Evolutionary conservation across 2,797 vertebrate genomes (phyloP), one percentile per base, ranked within the genome.

Genomic region (Cheirogaleus major): DNA sequence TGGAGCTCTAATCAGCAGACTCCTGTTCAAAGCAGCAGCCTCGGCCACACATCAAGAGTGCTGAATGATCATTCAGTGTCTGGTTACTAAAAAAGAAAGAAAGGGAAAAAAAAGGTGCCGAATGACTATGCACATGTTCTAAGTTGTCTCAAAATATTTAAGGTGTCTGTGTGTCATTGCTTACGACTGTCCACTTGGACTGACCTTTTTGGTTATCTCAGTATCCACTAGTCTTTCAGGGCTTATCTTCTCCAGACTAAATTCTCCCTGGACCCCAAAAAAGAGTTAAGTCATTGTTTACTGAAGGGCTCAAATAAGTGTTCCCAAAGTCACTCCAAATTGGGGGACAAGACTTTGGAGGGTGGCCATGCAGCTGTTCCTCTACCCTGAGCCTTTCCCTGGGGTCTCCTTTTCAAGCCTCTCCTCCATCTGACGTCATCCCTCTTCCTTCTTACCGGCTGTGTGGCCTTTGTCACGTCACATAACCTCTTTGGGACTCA

Each of bases 391-490:
- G 30, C 45, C 38, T 35, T 35, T 27, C 57, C 17, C 18, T 1
- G 52, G 52, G 35, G 7, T 30, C 52, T 83, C 43, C 78, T 17
- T 30, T 45, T 43, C 72, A 59, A 38, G 18, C 2, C 7, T 35
- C 59, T n/a, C 12, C 67, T n/a, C n/a, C n/a, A 18, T 17, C 30
- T 43, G 15, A 52, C 0, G 0, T 0, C 27, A 7, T 45, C 43
- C 10, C 13, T 65, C 50, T 45, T 80, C 8, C 75, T 50, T 32
- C 70, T 86, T 20, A 41, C 10, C 45, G 22, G 41, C 13, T 35
- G 32, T 12, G 14, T 20, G 25, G 72, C 7, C 76, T 69, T n/a
- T 48, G 70, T 86, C 72, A 83, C 14, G 27, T 27, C 38, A 13
- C 0, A 13, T 17, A 14, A 20, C 48, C 45, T 32, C 48, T 61